Evolutionary conservation across 2,888 invertebrate species (phyloP).

Genomic region (Leptinotarsa juncta): DNA sequence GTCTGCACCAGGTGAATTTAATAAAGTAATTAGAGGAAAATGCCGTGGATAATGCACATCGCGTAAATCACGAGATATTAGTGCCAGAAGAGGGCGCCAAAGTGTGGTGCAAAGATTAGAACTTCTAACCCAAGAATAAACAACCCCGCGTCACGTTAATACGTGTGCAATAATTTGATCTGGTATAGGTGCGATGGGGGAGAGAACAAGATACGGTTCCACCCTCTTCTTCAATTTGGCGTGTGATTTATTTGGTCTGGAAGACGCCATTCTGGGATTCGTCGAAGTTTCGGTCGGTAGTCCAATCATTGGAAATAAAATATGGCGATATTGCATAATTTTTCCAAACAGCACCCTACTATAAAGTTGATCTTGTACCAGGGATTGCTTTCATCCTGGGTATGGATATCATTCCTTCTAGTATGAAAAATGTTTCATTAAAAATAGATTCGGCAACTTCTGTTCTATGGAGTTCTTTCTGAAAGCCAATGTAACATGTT

Average conservation of each 20-base stretch:
- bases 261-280: conserved; percentile 19
- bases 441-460: too few species aligned
- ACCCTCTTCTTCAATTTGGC: conserved; percentile 21
- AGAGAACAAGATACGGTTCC: background rate
- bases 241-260: conserved; percentile 11
- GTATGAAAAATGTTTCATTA: too few species aligned
- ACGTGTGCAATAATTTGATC: conserved; percentile 19
- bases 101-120: conserved; percentile 55
- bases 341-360: too few species aligned
- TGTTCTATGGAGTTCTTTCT: too few species aligned
- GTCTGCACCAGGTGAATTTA: conserved; percentile 50
- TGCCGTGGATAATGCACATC: conserved; percentile 56
- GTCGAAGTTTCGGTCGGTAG: conserved; percentile 3
- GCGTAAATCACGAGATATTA: conserved; percentile 59
- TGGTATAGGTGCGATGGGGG: conserved; percentile 9
- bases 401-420: too few species aligned
- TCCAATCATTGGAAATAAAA: too few species aligned
- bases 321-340: too few species aligned
- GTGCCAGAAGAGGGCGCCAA: conserved; percentile 54
- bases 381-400: too few species aligned
- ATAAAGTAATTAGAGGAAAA: conserved; percentile 58
- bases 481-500: too few species aligned
- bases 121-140: conserved; percentile 58
- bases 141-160: conserved; percentile 52
- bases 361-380: too few species aligned